These are phyloP conservation scores for Paratilapia polleni DNA, from an alignment of 2,113 vertebrate genomes.

Conservation along the genomic window DNA sequence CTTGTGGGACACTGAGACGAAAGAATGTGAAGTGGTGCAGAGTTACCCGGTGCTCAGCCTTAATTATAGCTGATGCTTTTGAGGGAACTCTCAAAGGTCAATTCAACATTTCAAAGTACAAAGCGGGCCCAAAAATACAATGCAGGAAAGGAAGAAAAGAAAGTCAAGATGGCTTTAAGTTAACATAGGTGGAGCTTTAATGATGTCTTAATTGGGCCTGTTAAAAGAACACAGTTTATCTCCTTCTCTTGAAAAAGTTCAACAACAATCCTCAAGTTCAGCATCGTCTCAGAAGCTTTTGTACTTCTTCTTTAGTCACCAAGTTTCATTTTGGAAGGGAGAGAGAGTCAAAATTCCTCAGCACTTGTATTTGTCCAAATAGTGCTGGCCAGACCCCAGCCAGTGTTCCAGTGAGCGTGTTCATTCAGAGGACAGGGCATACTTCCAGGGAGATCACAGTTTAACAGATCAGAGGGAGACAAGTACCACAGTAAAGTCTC, in stretches of 20 bases:
- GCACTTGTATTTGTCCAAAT: slow-evolving; percentile 73
- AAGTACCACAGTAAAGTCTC: slow-evolving; percentile 52
- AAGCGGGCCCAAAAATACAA: slow-evolving; percentile 31
- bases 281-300: slow-evolving; percentile 63
- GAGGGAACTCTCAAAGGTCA: slow-evolving; percentile 63
- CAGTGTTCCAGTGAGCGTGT: slow-evolving; percentile 67
- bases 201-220: slow-evolving; percentile 65
- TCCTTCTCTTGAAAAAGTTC: slow-evolving; percentile 51
- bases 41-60: slow-evolving; percentile 59
- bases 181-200: slow-evolving; percentile 57
- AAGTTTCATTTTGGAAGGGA: slow-evolving; percentile 45
- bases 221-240: slow-evolving; percentile 62
- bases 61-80: slow-evolving; percentile 71
- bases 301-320: slow-evolving; percentile 38
- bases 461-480: slow-evolving; percentile 68
- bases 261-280: slow-evolving; percentile 61
- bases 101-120: slow-evolving; percentile 52
- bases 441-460: slow-evolving; percentile 70
- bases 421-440: slow-evolving; percentile 71
- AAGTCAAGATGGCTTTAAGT: slow-evolving; percentile 55
- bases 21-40: slow-evolving; percentile 66
- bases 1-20: slow-evolving; percentile 56
- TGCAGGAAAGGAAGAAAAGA: slow-evolving; percentile 36
- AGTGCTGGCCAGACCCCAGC: slow-evolving; percentile 64
- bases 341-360: slow-evolving; percentile 67